Evolutionary conservation across 2,888 invertebrate species (phyloP).

Genomic region (Amitus sp.): DNA sequence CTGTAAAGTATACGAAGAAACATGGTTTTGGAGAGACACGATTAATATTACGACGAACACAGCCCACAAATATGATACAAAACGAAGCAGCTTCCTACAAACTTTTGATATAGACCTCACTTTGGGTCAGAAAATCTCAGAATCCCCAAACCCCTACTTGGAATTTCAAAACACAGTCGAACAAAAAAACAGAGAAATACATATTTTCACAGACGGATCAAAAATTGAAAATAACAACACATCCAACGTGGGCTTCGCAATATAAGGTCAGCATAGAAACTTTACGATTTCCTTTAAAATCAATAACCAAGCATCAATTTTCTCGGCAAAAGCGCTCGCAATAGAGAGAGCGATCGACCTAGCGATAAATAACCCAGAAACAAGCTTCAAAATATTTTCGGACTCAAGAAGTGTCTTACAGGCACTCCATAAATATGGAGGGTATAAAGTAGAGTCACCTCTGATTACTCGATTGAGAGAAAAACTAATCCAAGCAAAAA

Average conservation of each 20-base stretch:
- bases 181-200: not conserved
- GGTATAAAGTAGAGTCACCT: not conserved
- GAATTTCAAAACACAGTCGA: not conserved
- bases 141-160: not conserved
- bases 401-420: too few relatives aligned
- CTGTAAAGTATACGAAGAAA: slow-evolving; percentile 8
- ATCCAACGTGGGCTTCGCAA: not conserved
- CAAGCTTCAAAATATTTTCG: too few relatives aligned
- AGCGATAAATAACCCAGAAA: too few relatives aligned
- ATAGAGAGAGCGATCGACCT: too few relatives aligned
- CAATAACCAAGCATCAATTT: not conserved
- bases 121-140: too few relatives aligned
- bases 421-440: not conserved
- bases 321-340: not conserved
- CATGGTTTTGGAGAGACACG: slow-evolving; percentile 5
- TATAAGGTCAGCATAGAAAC: not conserved
- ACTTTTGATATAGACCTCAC: too few relatives aligned
- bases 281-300: not conserved
- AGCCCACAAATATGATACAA: too few relatives aligned
- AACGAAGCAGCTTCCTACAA: too few relatives aligned
- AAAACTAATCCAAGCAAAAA: not conserved
- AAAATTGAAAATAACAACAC: not conserved
- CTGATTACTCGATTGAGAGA: slow-evolving; percentile 8
- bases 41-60: too few relatives aligned
- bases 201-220: slow-evolving; percentile 14